Evolutionary conservation across 2,888 invertebrate genomes (phyloP).

Genomic region (Rhagophthalmus giganteus): DNA sequence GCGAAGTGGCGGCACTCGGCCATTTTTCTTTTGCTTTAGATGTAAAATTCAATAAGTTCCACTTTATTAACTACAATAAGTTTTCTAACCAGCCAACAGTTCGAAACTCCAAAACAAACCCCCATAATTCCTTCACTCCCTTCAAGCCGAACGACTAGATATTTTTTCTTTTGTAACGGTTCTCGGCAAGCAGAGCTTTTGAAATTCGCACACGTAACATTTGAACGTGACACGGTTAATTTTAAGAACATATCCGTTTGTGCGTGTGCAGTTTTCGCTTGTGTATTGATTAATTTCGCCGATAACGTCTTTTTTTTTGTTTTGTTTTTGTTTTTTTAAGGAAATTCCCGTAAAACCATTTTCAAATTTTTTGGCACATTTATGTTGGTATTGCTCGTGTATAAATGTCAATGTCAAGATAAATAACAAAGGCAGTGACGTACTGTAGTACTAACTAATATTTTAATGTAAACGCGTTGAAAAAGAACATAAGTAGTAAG

Average conservation of each 20-base stretch:
- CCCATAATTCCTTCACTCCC: conserved; percentile 30
- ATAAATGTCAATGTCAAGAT: too few species aligned
- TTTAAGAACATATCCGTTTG: conserved; percentile 19
- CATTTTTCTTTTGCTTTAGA: too few species aligned
- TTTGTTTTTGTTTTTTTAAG: too few species aligned
- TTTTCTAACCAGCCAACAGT: conserved; percentile 34
- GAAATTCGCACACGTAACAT: conserved; percentile 38
- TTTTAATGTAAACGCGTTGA: too few species aligned
- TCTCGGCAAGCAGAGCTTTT: conserved; percentile 30
- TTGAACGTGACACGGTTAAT: conserved; percentile 37
- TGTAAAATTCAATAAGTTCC: conserved; percentile 33
- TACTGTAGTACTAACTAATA: too few species aligned
- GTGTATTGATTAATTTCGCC: conserved; percentile 28
- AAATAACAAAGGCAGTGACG: too few species aligned
- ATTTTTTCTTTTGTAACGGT: conserved; percentile 31
- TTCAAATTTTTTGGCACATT: too few species aligned
- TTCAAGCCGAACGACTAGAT: conserved; percentile 29
- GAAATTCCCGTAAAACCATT: too few species aligned
- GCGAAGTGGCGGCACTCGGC: too few species aligned
- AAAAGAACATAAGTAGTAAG: too few species aligned
- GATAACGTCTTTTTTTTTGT: too few species aligned
- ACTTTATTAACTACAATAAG: conserved; percentile 35
- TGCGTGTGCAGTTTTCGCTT: conserved; percentile 17
- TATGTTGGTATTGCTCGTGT: too few species aligned
- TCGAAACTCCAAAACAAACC: conserved; percentile 36